Evolutionary conservation across 2,888 invertebrate species (phyloP).

Genomic region (Drosophila melanosoma): DNA sequence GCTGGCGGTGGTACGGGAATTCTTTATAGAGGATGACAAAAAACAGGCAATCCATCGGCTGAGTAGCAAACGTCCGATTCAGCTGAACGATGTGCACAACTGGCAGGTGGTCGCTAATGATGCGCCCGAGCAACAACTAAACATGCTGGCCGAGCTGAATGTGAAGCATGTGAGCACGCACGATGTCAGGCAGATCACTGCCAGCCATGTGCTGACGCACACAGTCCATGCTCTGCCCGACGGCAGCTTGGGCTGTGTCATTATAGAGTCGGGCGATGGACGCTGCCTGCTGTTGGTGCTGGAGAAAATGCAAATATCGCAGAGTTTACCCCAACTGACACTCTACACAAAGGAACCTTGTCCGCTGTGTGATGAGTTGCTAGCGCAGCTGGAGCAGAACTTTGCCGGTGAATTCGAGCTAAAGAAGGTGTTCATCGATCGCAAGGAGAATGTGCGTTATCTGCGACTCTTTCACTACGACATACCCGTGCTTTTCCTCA

Average conservation of each 20-base stretch:
- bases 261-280: slow-evolving; percentile 98
- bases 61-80: slow-evolving; percentile 87
- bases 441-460: slow-evolving; percentile 90
- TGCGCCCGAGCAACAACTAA: slow-evolving; percentile 94
- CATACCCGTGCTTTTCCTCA: slow-evolving; percentile 94
- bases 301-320: slow-evolving; percentile 90
- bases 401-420: slow-evolving; percentile 88
- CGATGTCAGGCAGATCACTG: slow-evolving; percentile 99
- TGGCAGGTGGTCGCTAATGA: slow-evolving; percentile 87
- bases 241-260: slow-evolving; percentile 96
- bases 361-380: slow-evolving; percentile 92
- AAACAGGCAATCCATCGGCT: slow-evolving; percentile 38
- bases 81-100: slow-evolving; percentile 94
- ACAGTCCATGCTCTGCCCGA: slow-evolving; percentile 94
- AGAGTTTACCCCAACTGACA: slow-evolving; percentile 87
- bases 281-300: slow-evolving; percentile 97
- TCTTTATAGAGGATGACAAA: slow-evolving; percentile 41
- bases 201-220: slow-evolving; percentile 96
- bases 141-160: slow-evolving; percentile 89
- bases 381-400: slow-evolving; percentile 87
- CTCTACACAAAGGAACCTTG: slow-evolving; percentile 94
- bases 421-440: slow-evolving; percentile 91
- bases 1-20: slow-evolving; percentile 61
- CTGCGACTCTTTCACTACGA: slow-evolving; percentile 91
- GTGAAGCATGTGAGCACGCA: slow-evolving; percentile 94